Evolutionary conservation across 2,888 invertebrate species (phyloP), one percentile per base, ranked within the genome.

Genomic region (Merodon equestris): DNA sequence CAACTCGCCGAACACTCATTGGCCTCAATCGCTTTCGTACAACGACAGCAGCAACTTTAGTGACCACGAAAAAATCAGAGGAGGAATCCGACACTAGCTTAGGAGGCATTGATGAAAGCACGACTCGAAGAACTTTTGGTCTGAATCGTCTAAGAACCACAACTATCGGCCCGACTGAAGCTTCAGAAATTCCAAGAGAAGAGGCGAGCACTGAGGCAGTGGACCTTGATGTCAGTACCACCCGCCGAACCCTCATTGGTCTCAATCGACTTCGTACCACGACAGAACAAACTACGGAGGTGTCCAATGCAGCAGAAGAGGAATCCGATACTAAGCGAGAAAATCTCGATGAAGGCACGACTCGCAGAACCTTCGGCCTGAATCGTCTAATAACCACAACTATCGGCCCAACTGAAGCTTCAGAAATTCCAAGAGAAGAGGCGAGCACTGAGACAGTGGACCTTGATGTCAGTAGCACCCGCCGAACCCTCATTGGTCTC

Each of bases 71-170:
- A 18, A 7, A 2, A 27, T 9, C 63, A 3, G n/a, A 61, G 36
- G 19, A 15, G 17, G 75, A 81, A 54, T 47, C 9, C 3, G 9
- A 42, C 58, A 3, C 34, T 17, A 10, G 45, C 18, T 40, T 27
- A 27, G 27, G 7, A 4, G 27, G 27, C 27, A 4, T 27, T 7
- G 27, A 27, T 27, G 27, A 2, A 27, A 27, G 3, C 27, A 14
- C 34, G 10, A 27, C 34, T 51, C 14, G 7, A 27, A 27, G 7
- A 27, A 2, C 27, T 27, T 54, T 27, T 83, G 14, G 7, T 7
- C 27, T 12, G 38, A 72, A 51, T 2, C 81, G 10, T n/a, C 54
- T 51, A 5, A 36, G 82, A 0, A 82, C 68, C 48, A 66, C 81
- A 0, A 82, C 66, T 9, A 81, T 82, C 4, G 42, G 19, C 5